Percentiles rank a stretch among this genome's conserved stretches.
These are phyloP conservation scores for Sebastiscus albofasciatus DNA, from an alignment of 2,797 vertebrate genomes.

Conservation along the genomic window DNA sequence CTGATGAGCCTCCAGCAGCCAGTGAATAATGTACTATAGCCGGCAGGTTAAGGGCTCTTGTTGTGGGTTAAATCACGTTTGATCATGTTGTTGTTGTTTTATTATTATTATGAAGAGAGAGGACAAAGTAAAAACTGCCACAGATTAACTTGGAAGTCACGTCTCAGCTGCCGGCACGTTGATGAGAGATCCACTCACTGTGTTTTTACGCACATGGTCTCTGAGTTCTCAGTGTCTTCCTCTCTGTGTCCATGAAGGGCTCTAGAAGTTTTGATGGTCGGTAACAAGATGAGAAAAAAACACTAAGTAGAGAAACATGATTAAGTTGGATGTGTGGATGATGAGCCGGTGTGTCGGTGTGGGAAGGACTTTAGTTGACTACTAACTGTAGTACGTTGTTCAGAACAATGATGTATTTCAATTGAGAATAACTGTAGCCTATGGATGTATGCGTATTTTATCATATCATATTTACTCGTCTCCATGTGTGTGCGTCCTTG, in stretches of 20 bases:
- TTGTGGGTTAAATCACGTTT: neutral
- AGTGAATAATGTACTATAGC: too few species aligned
- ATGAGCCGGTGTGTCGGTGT: neutral
- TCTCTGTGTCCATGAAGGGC: neutral
- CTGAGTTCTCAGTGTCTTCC: neutral
- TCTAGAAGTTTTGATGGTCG: constrained; percentile 36
- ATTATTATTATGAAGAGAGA: neutral
- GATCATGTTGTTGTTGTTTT: neutral
- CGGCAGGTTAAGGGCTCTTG: neutral
- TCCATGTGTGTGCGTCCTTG: neutral
- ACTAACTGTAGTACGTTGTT: neutral
- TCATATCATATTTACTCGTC: neutral
- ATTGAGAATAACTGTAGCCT: neutral
- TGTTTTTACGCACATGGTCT: constrained; percentile 25
- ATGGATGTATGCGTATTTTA: neutral
- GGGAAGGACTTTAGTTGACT: neutral
- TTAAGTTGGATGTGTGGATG: neutral
- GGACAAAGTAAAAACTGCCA: neutral
- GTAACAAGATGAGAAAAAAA: neutral
- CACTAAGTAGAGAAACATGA: rapidly evolving
- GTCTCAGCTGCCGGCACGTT: neutral
- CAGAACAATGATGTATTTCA: neutral
- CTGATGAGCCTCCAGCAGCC: neutral
- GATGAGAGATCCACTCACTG: neutral
- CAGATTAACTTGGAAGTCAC: constrained; percentile 42